Conservation (phyloP, 53 echinoderm and acorn worm species). For the Astropecten irregularis region DNA sequence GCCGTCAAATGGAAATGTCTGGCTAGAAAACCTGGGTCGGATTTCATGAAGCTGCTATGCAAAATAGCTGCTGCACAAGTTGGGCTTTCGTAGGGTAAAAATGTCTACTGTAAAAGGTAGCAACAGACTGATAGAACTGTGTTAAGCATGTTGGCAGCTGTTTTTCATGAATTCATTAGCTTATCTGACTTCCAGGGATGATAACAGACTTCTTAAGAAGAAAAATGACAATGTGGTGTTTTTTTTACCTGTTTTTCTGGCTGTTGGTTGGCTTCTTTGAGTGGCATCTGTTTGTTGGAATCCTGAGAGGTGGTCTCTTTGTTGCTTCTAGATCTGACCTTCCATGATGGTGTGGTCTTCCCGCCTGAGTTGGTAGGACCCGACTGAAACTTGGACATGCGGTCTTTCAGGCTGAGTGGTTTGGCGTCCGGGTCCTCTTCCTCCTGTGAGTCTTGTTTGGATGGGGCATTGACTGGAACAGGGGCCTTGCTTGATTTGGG, state of each 20-base stretch:
- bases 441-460: not conserved
- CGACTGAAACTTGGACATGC: slow-evolving; percentile 69
- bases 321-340: slow-evolving; percentile 5
- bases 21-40: too few relatives aligned
- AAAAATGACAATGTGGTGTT: too few relatives aligned
- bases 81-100: too few relatives aligned
- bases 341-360: slow-evolving; percentile 1
- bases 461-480: not conserved
- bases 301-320: not conserved
- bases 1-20: too few relatives aligned
- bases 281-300: slow-evolving; percentile 10
- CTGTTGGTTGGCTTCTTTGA: slow-evolving; percentile 35
- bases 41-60: too few relatives aligned
- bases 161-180: too few relatives aligned
- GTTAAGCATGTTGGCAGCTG: too few relatives aligned
- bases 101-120: too few relatives aligned
- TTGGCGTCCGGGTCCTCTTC: slow-evolving; percentile 29
- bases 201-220: too few relatives aligned
- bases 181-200: too few relatives aligned
- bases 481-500: not conserved
- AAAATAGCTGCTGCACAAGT: too few relatives aligned
- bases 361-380: not conserved
- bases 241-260: slow-evolving; percentile 35
- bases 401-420: slow-evolving; percentile 75
- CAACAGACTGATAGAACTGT: too few relatives aligned